Percentiles rank a stretch among this genome's conserved stretches.
These are phyloP conservation scores for Leptocoma aspasia DNA, from an alignment of 2,113 vertebrate genomes.

Conservation along the genomic window DNA sequence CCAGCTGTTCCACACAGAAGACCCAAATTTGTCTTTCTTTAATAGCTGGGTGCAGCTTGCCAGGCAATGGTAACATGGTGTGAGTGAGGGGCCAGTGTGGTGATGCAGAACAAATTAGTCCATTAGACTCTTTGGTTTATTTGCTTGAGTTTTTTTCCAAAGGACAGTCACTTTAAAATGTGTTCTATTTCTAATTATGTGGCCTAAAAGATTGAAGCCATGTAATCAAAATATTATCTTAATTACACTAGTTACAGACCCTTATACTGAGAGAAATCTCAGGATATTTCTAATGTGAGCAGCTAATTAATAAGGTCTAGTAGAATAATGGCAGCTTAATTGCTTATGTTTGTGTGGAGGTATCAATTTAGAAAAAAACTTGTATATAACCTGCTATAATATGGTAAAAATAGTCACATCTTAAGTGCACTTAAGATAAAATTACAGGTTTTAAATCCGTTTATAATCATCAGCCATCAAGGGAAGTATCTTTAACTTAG, in stretches of 20 bases:
- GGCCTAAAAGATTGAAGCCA: conserved; percentile 30
- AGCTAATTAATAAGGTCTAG: conserved; percentile 61
- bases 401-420: background rate
- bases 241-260: conserved; percentile 63
- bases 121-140: background rate
- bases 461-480: background rate
- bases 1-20: background rate
- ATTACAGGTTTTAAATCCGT: background rate
- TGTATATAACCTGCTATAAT: background rate
- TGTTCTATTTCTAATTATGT: conserved; percentile 14
- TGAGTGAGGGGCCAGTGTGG: background rate
- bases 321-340: conserved; percentile 39
- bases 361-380: conserved; percentile 33
- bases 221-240: conserved; percentile 64
- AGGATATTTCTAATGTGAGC: conserved; percentile 43
- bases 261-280: conserved; percentile 37
- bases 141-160: background rate
- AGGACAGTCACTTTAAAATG: background rate
- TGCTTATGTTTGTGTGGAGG: conserved; percentile 31
- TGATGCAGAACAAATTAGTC: background rate
- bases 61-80: background rate
- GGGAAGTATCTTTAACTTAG: background rate
- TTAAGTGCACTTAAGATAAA: background rate
- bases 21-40: background rate
- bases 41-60: background rate